A percentile compares a stretch with the other conserved stretches of the same genome.
Evolutionary conservation across 1,140 invertebrate genomes (phyloP).

Genomic region (Ectropis grisescens): DNA sequence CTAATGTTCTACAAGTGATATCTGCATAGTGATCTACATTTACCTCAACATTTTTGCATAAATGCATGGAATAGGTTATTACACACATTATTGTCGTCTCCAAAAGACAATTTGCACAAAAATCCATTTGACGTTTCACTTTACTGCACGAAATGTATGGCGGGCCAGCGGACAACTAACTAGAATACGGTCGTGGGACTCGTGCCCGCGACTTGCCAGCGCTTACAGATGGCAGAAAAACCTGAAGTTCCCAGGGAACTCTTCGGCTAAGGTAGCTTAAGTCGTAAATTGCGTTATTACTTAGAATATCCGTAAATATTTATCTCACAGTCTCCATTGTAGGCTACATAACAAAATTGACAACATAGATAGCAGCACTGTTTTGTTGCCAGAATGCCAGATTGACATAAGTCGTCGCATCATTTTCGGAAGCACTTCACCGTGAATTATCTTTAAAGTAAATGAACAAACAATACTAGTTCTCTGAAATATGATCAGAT

Average conservation of each 20-base stretch:
- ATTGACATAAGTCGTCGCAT: constrained; percentile 63
- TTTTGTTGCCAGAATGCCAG: constrained; percentile 68
- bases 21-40: too few relatives aligned
- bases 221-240: too few relatives aligned
- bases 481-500: too few relatives aligned
- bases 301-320: constrained; percentile 61
- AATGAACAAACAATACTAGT: too few relatives aligned
- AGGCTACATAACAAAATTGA: constrained; percentile 65
- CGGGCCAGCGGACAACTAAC: constrained; percentile 39
- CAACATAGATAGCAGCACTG: constrained; percentile 70
- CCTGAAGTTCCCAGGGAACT: too few relatives aligned
- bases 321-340: constrained; percentile 63
- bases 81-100: constrained; percentile 5
- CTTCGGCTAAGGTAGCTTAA: too few relatives aligned
- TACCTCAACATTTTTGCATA: too few relatives aligned
- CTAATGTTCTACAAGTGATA: too few relatives aligned
- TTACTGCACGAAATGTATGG: constrained; percentile 65
- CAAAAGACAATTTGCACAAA: constrained; percentile 27
- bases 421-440: constrained; percentile 24
- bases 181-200: constrained; percentile 21
- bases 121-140: constrained; percentile 63
- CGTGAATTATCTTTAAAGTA: constrained; percentile 21
- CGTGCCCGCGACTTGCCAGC: too few relatives aligned
- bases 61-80: too few relatives aligned
- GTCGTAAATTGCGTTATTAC: too few relatives aligned